Evolutionary conservation across 2,888 invertebrate species (phyloP), one percentile per base, ranked within the genome.

Genomic region (Apodemia duryi): DNA sequence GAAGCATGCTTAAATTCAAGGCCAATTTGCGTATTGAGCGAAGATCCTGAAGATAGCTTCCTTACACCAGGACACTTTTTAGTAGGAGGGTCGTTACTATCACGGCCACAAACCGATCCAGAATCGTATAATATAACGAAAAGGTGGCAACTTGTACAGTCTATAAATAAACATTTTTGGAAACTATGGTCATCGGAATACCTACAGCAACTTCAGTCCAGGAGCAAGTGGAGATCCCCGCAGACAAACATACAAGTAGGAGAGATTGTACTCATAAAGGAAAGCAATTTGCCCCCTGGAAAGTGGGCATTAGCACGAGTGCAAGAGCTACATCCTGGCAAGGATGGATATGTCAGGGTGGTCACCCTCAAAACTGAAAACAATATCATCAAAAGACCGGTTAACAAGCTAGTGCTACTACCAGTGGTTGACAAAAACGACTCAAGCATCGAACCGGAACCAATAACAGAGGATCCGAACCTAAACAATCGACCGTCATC

Each of bases 341-440:
- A 62, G 21, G 46, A 46, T 13, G 62, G 46, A 62, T 62, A 62
- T 43, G 62, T 62, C 4, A 43, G 62, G 11, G 43, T 43, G 11
- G 62, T 62, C 13, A 43, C 62, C 13, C 43, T 62, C 10, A 62
- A 62, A 62, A 62, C 62, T 2, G 43, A 46, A 62, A 62, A 62
- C 11, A 29, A 46, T 10, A 46, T 62, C 13, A 41, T 62, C 29
- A 49, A 62, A 49, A 62, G 49, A 46, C 43, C 62, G 13, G 46
- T 46, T 9, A 43, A 46, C 41, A 62, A 62, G 28, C 29, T 62
- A 11, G 41, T 29, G 3, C 6, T 21, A 46, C 11, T 62, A 11
- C 46, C 62, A 10, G 46, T 46, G 13, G 32, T 57, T 13, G 32
- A 57, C 13, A 57, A 32, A 11, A 32, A 32, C 52, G 10, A 29